Evolutionary conservation across 2,888 invertebrate species (phyloP).

Genomic region (Busseola fusca): DNA sequence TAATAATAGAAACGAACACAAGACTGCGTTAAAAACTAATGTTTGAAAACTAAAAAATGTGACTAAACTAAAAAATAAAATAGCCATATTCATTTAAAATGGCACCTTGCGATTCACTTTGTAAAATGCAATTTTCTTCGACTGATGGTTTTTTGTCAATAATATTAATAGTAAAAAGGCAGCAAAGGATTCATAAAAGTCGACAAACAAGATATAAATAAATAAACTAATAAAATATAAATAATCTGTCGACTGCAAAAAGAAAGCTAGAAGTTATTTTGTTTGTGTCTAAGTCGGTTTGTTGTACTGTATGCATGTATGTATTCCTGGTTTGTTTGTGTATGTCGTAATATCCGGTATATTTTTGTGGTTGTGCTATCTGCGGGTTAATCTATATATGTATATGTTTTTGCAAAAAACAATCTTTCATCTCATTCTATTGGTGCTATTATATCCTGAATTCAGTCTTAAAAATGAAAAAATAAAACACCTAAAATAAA

Average conservation of each 20-base stretch:
- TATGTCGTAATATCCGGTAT: slow-evolving; percentile 64
- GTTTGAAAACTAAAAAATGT: slow-evolving; percentile 73
- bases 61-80: slow-evolving; percentile 81
- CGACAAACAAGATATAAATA: slow-evolving; percentile 61
- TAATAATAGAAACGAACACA: slow-evolving; percentile 83
- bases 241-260: slow-evolving; percentile 62
- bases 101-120: slow-evolving; percentile 87
- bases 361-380: slow-evolving; percentile 75
- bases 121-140: slow-evolving; percentile 71
- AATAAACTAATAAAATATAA: slow-evolving; percentile 51
- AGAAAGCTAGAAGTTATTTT: slow-evolving; percentile 47
- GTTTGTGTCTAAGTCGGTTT: slow-evolving; percentile 58
- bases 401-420: slow-evolving; percentile 64
- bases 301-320: slow-evolving; percentile 61
- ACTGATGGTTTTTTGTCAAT: slow-evolving; percentile 57
- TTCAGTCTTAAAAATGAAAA: slow-evolving; percentile 86
- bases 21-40: slow-evolving; percentile 77
- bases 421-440: slow-evolving; percentile 72
- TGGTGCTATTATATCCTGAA: slow-evolving; percentile 82
- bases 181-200: slow-evolving; percentile 58
- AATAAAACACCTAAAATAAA: slow-evolving; percentile 79
- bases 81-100: slow-evolving; percentile 85
- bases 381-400: slow-evolving; percentile 71
- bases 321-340: slow-evolving; percentile 56
- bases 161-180: slow-evolving; percentile 51